Conservation (phyloP, 2,797 vertebrate species). For the Pseudochirops cupreus region DNA sequence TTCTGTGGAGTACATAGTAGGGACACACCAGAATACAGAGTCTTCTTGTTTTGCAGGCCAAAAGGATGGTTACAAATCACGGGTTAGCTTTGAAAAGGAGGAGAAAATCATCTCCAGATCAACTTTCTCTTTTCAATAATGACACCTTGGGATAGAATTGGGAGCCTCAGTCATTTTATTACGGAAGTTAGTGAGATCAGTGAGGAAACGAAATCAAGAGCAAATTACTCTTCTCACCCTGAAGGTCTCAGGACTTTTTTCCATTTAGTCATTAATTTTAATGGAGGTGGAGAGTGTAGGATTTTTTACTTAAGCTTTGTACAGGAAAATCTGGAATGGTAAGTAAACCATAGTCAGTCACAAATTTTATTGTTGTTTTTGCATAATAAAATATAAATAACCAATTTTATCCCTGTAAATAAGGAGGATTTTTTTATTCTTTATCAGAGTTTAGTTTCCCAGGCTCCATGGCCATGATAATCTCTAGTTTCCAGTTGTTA, state of each 20-base stretch:
- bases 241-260: not conserved
- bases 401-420: not conserved
- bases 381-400: not conserved
- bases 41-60: not conserved
- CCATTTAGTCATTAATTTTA: not conserved
- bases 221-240: not conserved
- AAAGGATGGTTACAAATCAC: not conserved
- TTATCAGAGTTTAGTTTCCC: no score
- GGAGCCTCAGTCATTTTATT: not conserved
- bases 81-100: not conserved
- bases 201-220: not conserved
- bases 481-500: no score
- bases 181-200: not conserved
- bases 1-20: rapidly evolving
- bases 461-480: no score
- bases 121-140: not conserved
- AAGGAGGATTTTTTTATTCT: no score
- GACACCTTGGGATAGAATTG: not conserved
- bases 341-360: not conserved
- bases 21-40: not conserved
- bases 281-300: not conserved
- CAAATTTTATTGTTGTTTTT: not conserved
- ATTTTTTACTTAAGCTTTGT: not conserved
- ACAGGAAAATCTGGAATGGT: not conserved
- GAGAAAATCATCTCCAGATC: not conserved